Evolutionary conservation across 2,797 vertebrate species (phyloP).

Genomic region (Cichlasoma orientale): DNA sequence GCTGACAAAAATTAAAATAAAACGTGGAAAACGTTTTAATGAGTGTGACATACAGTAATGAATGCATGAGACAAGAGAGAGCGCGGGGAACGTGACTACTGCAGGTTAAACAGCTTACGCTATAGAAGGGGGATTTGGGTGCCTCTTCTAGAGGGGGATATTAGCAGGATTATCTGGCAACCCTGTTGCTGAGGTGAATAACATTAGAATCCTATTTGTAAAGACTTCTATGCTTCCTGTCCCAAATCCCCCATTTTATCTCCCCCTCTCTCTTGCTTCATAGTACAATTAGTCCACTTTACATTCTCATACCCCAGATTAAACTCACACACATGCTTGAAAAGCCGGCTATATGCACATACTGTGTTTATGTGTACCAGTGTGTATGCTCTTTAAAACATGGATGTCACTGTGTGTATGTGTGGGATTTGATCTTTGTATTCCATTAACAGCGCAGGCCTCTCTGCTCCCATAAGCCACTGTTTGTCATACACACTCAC

Average conservation of each 20-base stretch:
- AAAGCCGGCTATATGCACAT: background rate
- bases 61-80: background rate
- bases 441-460: conserved; percentile 57
- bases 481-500: conserved; percentile 47
- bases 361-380: conserved; percentile 5
- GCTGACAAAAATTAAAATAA: conserved; percentile 4
- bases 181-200: conserved; percentile 70
- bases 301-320: conserved; percentile 42
- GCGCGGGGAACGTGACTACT: conserved; percentile 22
- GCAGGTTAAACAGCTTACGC: conserved; percentile 74
- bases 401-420: background rate
- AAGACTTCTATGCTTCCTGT: conserved; percentile 47
- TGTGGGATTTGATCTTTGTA: conserved; percentile 23
- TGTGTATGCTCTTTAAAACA: conserved; percentile 8
- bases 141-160: conserved; percentile 63
- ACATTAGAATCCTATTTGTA: conserved; percentile 71
- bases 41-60: conserved; percentile 12
- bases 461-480: conserved; percentile 48
- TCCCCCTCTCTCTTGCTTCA: conserved; percentile 31
- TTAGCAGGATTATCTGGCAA: conserved; percentile 78
- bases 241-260: conserved; percentile 46
- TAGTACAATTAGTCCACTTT: conserved; percentile 54
- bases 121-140: conserved; percentile 59
- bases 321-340: background rate
- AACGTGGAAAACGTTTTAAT: conserved; percentile 6